These are phyloP conservation scores for Sebastes steindachneri DNA, from an alignment of 2,797 vertebrate species.

Conservation along the genomic window DNA sequence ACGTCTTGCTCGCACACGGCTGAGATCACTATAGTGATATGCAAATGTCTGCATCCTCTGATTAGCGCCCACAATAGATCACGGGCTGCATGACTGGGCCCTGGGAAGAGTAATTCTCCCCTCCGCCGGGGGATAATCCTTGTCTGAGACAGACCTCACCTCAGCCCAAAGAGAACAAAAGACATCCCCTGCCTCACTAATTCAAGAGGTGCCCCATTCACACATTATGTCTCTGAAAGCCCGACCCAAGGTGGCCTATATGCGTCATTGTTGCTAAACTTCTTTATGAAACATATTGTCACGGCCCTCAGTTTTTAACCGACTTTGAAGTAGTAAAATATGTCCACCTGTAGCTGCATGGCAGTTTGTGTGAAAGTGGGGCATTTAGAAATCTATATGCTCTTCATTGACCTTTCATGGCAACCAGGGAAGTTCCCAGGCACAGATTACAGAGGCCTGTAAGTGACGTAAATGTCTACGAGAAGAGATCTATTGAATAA, in stretches of 20 bases:
- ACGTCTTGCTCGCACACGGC: conserved; percentile 17
- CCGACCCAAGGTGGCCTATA: conserved; percentile 30
- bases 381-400: conserved; percentile 14
- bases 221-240: conserved; percentile 51
- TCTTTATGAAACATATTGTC: conserved; percentile 8
- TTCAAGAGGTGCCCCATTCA: conserved; percentile 59
- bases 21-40: conserved; percentile 53
- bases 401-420: conserved; percentile 22
- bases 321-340: conserved; percentile 25
- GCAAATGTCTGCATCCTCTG: conserved; percentile 58
- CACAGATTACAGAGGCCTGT: conserved; percentile 9
- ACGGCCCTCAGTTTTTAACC: neutral
- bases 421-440: conserved; percentile 21
- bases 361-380: conserved; percentile 28
- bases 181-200: conserved; percentile 59
- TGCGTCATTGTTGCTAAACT: conserved; percentile 37
- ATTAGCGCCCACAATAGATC: conserved; percentile 60
- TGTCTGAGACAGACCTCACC: conserved; percentile 72
- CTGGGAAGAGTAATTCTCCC: conserved; percentile 47
- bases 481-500: neutral
- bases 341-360: conserved; percentile 40
- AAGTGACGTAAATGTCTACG: conserved; percentile 1
- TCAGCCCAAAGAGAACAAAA: conserved; percentile 69
- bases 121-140: conserved; percentile 66
- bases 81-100: conserved; percentile 60